Conservation (phyloP, 2,797 vertebrate genomes). For the Coilia nasus region DNA sequence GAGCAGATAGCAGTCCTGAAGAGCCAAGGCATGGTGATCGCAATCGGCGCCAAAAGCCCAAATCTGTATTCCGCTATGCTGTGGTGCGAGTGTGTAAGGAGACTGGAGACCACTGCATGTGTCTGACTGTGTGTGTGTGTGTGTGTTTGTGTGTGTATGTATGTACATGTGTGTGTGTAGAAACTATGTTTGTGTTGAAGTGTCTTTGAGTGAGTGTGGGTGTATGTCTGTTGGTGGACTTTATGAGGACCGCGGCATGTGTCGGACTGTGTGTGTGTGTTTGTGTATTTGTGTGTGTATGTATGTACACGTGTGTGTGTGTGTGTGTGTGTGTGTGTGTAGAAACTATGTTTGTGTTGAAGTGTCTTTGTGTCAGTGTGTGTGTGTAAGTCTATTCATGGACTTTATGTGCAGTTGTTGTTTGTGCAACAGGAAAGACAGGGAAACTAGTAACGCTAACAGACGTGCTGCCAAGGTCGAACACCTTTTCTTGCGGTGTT, state of each 20-base stretch:
- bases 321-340: neutral
- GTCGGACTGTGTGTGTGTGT: conserved; percentile 24
- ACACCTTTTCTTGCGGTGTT: no score
- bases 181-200: no score
- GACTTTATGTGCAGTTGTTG: conserved; percentile 27
- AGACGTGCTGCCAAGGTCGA: no score
- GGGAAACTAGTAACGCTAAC: neutral
- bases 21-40: conserved; percentile 67
- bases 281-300: neutral
- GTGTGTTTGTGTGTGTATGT: conserved; percentile 45
- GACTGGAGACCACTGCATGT: conserved; percentile 64
- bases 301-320: conserved; percentile 8
- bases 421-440: neutral
- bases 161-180: conserved; percentile 25
- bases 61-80: conserved; percentile 74
- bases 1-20: conserved; percentile 87
- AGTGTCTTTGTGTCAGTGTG: conserved; percentile 22
- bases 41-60: conserved; percentile 69
- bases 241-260: no score
- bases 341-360: neutral
- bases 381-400: neutral
- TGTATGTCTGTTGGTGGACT: neutral
- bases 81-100: conserved; percentile 51
- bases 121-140: conserved; percentile 46
- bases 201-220: neutral